phyloP scores from a whole-genome alignment of 2,888 invertebrate genomes.

The Rhimphoctona megacephalus region DNA sequence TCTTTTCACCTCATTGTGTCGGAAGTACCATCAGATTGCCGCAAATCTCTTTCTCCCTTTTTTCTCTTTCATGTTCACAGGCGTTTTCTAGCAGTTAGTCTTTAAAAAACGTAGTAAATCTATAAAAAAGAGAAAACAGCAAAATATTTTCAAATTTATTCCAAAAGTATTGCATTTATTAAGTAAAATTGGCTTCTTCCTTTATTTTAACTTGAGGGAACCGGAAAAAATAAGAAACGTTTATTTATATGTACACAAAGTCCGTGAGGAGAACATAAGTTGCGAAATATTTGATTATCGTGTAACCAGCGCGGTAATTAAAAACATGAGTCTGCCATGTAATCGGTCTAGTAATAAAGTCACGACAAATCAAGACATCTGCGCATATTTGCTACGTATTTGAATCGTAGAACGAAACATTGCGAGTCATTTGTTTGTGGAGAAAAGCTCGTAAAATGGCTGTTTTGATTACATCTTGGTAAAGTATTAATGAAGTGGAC shows the following conservation, averaged over 20 bases:
- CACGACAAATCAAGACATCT: background rate
- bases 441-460: constrained; percentile 22
- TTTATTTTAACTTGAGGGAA: background rate
- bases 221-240: background rate
- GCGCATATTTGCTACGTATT: background rate
- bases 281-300: constrained; percentile 9
- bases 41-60: constrained; percentile 14
- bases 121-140: background rate
- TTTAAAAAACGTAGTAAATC: background rate
- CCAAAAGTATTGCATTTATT: background rate
- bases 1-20: constrained; percentile 48
- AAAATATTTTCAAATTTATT: background rate
- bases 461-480: constrained; percentile 8
- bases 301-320: constrained; percentile 12
- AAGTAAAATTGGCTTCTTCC: background rate
- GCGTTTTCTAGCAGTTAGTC: background rate
- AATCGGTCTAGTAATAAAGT: constrained; percentile 30
- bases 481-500: constrained; percentile 26
- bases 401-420: constrained; percentile 14
- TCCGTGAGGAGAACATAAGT: background rate
- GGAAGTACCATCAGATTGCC: constrained; percentile 24
- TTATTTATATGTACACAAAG: background rate
- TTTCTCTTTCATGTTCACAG: background rate
- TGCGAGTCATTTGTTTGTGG: background rate
- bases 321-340: background rate